These are phyloP conservation scores for Bactericera cockerelli DNA, from an alignment of 1,140 invertebrate genomes.

Conservation along the genomic window DNA sequence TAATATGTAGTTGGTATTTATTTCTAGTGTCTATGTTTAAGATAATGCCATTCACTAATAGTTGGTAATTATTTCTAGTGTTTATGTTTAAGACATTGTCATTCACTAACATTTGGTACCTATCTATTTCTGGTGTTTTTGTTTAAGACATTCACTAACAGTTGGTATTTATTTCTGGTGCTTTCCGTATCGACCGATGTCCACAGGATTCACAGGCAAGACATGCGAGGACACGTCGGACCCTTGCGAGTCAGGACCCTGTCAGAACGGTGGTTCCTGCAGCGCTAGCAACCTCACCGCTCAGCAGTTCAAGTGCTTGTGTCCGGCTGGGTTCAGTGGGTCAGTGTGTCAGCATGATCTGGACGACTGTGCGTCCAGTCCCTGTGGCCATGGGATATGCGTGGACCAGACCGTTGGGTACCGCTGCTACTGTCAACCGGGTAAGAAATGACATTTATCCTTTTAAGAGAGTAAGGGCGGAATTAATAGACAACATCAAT, in stretches of 20 bases:
- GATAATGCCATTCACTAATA: too few relatives aligned
- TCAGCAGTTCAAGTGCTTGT: constrained; percentile 80
- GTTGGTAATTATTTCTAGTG: too few relatives aligned
- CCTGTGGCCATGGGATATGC: constrained; percentile 33
- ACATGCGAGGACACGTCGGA: constrained; percentile 87
- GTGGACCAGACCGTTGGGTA: constrained; percentile 31
- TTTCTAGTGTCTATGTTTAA: too few relatives aligned
- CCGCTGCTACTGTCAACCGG: constrained; percentile 32
- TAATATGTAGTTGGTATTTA: too few relatives aligned
- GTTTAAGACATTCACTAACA: too few relatives aligned
- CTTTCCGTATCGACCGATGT: too few relatives aligned
- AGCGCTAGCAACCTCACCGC: constrained; percentile 46
- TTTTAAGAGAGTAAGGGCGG: too few relatives aligned
- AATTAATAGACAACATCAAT: too few relatives aligned
- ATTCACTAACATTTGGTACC: too few relatives aligned
- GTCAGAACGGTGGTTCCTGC: constrained; percentile 84
- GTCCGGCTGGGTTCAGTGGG: constrained; percentile 62
- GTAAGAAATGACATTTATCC: constrained; percentile 23
- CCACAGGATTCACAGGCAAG: constrained; percentile 46
- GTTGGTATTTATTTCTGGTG: too few relatives aligned
- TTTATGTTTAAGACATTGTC: too few relatives aligned
- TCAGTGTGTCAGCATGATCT: constrained; percentile 32
- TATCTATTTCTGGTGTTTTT: too few relatives aligned
- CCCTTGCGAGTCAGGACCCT: constrained; percentile 85
- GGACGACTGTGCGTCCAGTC: constrained; percentile 30